Evolutionary conservation across 2,888 invertebrate species (phyloP).

Genomic region (Phytoseiulus persimilis): DNA sequence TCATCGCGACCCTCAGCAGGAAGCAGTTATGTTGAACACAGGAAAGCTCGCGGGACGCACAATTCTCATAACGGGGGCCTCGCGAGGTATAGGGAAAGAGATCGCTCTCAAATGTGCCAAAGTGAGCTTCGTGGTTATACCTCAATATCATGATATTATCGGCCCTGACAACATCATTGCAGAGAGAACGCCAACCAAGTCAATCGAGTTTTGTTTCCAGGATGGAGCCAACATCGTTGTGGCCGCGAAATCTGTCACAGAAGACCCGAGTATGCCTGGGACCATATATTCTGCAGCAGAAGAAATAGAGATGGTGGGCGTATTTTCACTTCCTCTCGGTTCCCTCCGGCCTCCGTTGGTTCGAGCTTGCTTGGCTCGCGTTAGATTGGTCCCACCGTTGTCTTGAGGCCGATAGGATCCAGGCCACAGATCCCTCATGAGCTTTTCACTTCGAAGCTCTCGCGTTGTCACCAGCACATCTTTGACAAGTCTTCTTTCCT

Average conservation of each 20-base stretch:
- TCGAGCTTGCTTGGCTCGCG: constrained; percentile 36
- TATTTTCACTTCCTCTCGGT: background rate
- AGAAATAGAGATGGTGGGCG: constrained; percentile 56
- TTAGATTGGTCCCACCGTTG: too few relatives aligned
- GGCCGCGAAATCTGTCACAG: constrained; percentile 80
- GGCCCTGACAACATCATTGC: too few relatives aligned
- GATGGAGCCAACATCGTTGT: constrained; percentile 86
- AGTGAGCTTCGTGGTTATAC: too few relatives aligned
- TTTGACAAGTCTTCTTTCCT: constrained; percentile 45
- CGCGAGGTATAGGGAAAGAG: constrained; percentile 88
- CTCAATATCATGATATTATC: too few relatives aligned
- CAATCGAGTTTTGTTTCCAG: background rate
- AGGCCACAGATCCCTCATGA: too few relatives aligned
- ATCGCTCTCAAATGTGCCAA: constrained; percentile 84
- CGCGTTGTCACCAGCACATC: too few relatives aligned
- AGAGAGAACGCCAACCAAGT: too few relatives aligned
- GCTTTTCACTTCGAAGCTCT: too few relatives aligned
- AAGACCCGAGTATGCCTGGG: constrained; percentile 81
- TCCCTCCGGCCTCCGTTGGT: too few relatives aligned
- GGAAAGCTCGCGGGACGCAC: constrained; percentile 74
- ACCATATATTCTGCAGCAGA: constrained; percentile 82
- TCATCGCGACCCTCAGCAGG: background rate
- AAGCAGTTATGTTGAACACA: constrained; percentile 46
- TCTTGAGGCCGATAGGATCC: too few relatives aligned
- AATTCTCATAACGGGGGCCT: constrained; percentile 88